A percentile compares a stretch with the other conserved stretches of the same genome.
Evolutionary conservation across 2,113 vertebrate genomes (phyloP).

Genomic region (Gasterosteus nipponicus): DNA sequence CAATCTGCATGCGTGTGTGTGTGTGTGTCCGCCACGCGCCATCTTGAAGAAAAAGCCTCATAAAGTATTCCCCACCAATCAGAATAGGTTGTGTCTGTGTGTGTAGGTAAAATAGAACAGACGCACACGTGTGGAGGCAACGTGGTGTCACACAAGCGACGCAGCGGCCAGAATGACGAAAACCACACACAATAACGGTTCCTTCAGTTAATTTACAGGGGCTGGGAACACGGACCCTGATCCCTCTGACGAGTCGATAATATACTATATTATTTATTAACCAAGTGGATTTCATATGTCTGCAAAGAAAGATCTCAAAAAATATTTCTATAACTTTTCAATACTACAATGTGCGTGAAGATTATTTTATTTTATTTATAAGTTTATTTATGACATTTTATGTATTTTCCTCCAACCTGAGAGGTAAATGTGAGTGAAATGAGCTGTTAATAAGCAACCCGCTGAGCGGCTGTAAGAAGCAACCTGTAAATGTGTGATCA

Average conservation of each 20-base stretch:
- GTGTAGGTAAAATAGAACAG: neutral
- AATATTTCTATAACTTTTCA: neutral
- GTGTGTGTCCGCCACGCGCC: neutral
- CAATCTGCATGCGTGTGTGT: neutral
- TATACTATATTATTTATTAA: neutral
- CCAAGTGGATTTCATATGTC: neutral
- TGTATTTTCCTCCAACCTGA: neutral
- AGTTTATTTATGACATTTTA: neutral
- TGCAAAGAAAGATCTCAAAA: neutral
- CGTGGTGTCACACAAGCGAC: neutral
- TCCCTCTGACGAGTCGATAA: neutral
- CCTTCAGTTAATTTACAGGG: no score
- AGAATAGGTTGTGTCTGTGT: neutral
- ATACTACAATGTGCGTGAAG: neutral
- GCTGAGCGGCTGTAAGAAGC: neutral
- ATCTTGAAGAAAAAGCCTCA: neutral
- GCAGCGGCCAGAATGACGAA: neutral
- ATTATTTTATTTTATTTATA: neutral
- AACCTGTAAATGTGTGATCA: neutral
- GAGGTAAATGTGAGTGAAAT: neutral
- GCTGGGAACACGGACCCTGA: neutral
- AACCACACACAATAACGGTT: neutral
- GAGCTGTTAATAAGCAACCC: slow-evolving; percentile 3
- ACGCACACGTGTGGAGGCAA: neutral
- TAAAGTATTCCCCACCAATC: neutral